Conservation (phyloP, 2,888 invertebrate genomes). For the Nebria brevicollis region DNA sequence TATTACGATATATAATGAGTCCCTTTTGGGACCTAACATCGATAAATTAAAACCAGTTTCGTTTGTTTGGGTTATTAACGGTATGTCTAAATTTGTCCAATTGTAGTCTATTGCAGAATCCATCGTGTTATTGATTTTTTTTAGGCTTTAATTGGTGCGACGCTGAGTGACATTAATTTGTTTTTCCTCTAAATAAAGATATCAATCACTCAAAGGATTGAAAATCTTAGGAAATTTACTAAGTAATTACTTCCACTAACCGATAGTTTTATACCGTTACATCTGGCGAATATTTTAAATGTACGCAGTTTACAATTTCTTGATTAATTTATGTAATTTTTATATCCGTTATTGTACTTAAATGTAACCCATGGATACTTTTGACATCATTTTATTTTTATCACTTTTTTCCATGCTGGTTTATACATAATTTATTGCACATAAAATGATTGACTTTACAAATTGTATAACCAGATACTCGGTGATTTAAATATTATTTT, state of each 20-base stretch:
- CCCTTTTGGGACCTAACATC: slow-evolving; percentile 57
- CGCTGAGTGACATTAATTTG: neutral
- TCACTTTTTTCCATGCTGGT: neutral
- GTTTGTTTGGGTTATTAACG: neutral
- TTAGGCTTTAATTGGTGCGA: neutral
- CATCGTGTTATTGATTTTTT: neutral
- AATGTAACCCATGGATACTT: neutral
- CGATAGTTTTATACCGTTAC: neutral
- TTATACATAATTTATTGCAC: neutral
- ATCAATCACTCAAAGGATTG: neutral
- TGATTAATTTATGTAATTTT: neutral
- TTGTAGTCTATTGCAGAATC: neutral
- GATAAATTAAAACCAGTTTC: slow-evolving; percentile 20
- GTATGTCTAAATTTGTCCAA: neutral
- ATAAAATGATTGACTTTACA: neutral
- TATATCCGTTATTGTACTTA: neutral
- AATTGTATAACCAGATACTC: neutral
- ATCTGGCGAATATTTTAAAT: too few species aligned
- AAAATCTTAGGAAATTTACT: neutral
- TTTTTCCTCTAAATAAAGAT: neutral
- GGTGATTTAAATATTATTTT: neutral
- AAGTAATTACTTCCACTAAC: neutral
- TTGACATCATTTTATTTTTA: neutral
- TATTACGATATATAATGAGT: slow-evolving; percentile 72
- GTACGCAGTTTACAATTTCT: neutral